Conservation (phyloP, 2,888 invertebrate genomes). For the Neoascia interrupta region DNA sequence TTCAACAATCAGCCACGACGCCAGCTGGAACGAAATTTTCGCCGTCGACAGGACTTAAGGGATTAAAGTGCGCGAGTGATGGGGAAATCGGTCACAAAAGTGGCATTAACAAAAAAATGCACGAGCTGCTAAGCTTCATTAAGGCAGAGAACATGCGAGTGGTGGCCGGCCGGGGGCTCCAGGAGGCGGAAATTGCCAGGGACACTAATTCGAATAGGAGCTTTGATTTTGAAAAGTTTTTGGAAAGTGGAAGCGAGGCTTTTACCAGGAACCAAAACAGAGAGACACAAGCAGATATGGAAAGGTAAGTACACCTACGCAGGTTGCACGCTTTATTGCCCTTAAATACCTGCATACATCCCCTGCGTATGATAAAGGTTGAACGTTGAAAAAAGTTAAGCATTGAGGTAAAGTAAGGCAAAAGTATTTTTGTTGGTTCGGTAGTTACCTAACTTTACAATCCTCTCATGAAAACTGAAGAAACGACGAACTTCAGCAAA, state of each 20-base stretch:
- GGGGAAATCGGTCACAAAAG: constrained; percentile 38
- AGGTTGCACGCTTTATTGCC: no score
- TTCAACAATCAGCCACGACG: constrained; percentile 27
- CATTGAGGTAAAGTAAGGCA: no score
- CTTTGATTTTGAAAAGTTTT: constrained; percentile 11
- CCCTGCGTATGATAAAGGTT: no score
- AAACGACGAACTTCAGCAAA: no score
- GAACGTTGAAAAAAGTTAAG: no score
- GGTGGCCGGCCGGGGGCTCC: constrained; percentile 29
- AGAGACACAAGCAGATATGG: not conserved
- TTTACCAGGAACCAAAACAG: not conserved
- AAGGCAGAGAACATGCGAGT: constrained; percentile 37
- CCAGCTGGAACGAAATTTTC: no score
- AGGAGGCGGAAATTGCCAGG: constrained; percentile 14
- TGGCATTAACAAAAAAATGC: constrained; percentile 55
- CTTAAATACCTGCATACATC: no score
- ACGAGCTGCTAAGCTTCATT: constrained; percentile 52
- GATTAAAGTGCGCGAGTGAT: constrained; percentile 47
- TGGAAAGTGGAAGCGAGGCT: not conserved
- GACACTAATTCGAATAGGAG: constrained; percentile 39
- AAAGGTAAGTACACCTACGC: no score
- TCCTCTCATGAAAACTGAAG: no score
- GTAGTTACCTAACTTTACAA: no score
- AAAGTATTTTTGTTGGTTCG: no score
- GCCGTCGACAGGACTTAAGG: constrained; percentile 31